Base-by-base conservation (phyloP, 2,888 invertebrate genomes). In the Dasysyrphus albostriatus region DNA sequence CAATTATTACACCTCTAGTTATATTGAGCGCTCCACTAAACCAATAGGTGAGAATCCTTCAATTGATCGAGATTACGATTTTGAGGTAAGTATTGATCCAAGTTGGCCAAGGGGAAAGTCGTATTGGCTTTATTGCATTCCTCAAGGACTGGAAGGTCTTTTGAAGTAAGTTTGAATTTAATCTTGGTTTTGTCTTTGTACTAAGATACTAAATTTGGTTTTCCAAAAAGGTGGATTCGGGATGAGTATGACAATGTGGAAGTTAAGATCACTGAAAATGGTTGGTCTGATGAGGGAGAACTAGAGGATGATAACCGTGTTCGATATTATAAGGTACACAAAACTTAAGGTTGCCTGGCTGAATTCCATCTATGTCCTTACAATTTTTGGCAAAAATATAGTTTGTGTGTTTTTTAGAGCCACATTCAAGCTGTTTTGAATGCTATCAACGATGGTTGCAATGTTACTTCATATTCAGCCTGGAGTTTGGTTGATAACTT, bases 211-310 rank as follows among this genome's bases (percentile, higher is more conserved):
- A 34, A 39, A 19, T 39, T 19, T 12, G 0, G 0, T 54, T 24
- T 59, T 14, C 5, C 5, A 72, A 39, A n/a, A 37, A 91, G 91
- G 39, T 95, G 94, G 94, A 93, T 95, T 19, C 94, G 94, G 87
- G 90, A 93, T 0, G 92, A 92, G 37, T 95, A 94, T 90, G 93
- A 94, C 42, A 93, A 95, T 88, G 93, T 94, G 0, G 92, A 92
- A 61, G 93, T 95, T 8, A 91, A 94, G 88, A 93, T 95, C 39
- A 94, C 94, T 0, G 95, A 95, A 89, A 95, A 95, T 88, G 95
- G 95, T 2, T 94, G 93, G 90, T 93, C 94, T 0, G 94, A 94
- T 32, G 90, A 89, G 8, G 91, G 91, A 6, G 88, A 89, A 9
- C 54, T 93, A n/a, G 93, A 94, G 47, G 89, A 91, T 6, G 85